Evolutionary conservation across 2,888 invertebrate genomes (phyloP), one percentile per base, ranked within the genome.

Genomic region (Malachius bipustulatus): DNA sequence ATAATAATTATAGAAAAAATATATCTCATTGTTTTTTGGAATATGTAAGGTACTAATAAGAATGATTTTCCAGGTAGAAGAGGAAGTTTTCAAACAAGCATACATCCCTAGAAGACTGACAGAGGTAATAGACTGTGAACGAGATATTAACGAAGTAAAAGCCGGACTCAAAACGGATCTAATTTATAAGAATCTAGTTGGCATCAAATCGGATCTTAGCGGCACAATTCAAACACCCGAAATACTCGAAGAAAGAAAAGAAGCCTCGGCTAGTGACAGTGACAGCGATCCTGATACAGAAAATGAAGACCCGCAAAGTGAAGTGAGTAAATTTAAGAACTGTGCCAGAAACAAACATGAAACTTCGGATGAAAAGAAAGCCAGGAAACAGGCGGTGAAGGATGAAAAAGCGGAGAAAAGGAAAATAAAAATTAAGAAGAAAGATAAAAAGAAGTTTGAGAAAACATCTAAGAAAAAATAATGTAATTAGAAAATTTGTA

Each of bases 361-460:
- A 62, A 82, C 82, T 0, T 68, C 77, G 0, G 80, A 84, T 40
- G 83, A 83, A 48, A 81, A 82, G 58, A 82, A 79, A 52, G 75
- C 77, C 3, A 71, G 96, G 16, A 97, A 97, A 54, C 82, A 89
- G 51, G 80, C 80, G 0, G 69, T 93, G 0, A 94, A 91, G 63
- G 84, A 87, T 34, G 82, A 80, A 34, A 77, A 89, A 54, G 82
- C 91, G 1, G 90, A 93, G 47, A 88, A 81, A 53, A 70, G 94
- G 32, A 85, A 88, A 67, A 69, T 67, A 0, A 97, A 97, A 69
- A 71, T 84, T 1, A 91, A 90, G 50, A 97, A 97, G 60, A 88
- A 94, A 60, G 62, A 93, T 0, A 97, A 97, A 57, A 96, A 93
- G n/a, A n/a, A n/a, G n/a, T n/a, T n/a, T n/a, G n/a, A n/a, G n/a